phyloP scores from a whole-genome alignment of 2,888 invertebrate genomes.

The Platycheirus albimanus region DNA sequence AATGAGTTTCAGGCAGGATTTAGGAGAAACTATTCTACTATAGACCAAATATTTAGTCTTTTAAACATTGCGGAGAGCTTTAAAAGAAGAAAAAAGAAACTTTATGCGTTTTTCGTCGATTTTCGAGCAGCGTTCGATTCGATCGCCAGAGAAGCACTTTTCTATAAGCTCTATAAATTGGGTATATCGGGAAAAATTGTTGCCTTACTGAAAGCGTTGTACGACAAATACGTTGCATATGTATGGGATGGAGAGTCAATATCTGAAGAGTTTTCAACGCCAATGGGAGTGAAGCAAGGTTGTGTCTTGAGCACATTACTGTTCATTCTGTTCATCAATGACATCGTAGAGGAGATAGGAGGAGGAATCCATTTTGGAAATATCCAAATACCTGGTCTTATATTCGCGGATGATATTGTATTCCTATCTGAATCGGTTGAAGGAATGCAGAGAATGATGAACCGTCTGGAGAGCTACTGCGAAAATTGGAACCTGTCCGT shows the following conservation, averaged over 20 bases:
- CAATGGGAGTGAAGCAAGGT: background rate
- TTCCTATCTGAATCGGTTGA: slow-evolving; percentile 7
- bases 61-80: background rate
- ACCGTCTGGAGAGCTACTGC: background rate
- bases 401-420: slow-evolving; percentile 15
- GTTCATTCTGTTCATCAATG: background rate
- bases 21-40: background rate
- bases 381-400: background rate
- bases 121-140: background rate
- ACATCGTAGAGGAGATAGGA: background rate
- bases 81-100: background rate
- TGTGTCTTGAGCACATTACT: background rate
- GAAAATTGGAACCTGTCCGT: slow-evolving; percentile 1
- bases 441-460: slow-evolving; percentile 18
- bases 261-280: background rate
- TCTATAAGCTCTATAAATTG: background rate
- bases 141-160: background rate
- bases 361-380: background rate
- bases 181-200: background rate
- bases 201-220: slow-evolving; percentile 1
- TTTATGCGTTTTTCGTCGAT: background rate
- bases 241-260: background rate
- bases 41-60: slow-evolving; percentile 2
- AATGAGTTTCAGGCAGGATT: background rate
- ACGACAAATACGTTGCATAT: background rate